A percentile compares a stretch with the other conserved stretches of the same genome.
Conservation (phyloP, 2,113 vertebrate genomes). For the Ariopsis seemanni region DNA sequence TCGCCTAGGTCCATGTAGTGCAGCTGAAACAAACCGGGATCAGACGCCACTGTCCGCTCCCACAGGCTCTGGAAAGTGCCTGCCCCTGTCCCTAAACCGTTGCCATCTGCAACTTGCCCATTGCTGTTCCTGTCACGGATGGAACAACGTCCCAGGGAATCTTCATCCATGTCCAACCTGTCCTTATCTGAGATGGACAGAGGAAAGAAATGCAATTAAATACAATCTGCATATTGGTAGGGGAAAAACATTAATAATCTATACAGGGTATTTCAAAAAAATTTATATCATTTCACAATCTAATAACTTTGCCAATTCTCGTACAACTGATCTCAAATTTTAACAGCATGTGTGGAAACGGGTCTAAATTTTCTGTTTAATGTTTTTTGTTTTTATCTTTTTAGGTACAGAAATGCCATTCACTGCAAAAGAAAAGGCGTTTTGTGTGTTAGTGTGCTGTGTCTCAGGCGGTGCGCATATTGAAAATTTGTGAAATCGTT, state of each 20-base stretch:
- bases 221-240: background rate
- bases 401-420: no score
- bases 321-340: no score
- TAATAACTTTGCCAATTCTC: no score
- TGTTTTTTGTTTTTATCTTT: no score
- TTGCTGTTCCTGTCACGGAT: constrained; percentile 62
- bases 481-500: no score
- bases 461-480: no score
- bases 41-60: constrained; percentile 75
- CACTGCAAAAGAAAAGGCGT: no score
- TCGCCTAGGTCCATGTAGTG: constrained; percentile 83
- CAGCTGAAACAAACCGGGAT: constrained; percentile 78
- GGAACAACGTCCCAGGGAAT: constrained; percentile 67
- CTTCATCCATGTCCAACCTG: constrained; percentile 71
- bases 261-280: no score
- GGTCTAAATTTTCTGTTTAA: no score
- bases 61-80: constrained; percentile 73
- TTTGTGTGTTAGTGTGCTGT: no score
- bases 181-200: constrained; percentile 68
- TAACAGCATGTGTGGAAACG: no score
- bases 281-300: no score
- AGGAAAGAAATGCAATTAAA: constrained; percentile 3
- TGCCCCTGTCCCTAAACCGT: constrained; percentile 38
- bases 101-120: constrained; percentile 39
- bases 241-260: background rate